phyloP scores from a whole-genome alignment of 1,140 invertebrate species.

The Sitobion miscanthi region DNA sequence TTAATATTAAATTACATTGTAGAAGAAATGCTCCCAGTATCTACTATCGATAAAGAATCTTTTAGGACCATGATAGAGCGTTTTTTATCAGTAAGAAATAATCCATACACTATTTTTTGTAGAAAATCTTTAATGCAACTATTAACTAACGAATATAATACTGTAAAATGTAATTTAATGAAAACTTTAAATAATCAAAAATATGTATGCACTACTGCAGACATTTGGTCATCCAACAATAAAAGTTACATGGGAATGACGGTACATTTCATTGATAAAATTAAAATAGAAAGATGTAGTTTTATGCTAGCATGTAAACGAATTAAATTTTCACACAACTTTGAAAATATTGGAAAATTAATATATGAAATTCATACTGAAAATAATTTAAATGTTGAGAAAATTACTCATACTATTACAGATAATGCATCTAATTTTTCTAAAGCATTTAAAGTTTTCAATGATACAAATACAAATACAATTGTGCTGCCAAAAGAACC shows the following conservation, averaged over 20 bases:
- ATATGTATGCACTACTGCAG: background rate
- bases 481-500: too few species aligned
- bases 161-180: background rate
- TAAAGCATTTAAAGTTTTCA: too few species aligned
- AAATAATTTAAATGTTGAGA: constrained; percentile 20
- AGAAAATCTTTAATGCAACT: constrained; percentile 4
- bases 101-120: background rate
- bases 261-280: background rate
- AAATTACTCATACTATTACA: background rate
- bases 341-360: constrained; percentile 26
- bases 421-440: constrained; percentile 13
- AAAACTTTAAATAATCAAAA: background rate
- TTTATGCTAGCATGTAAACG: background rate
- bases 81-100: constrained; percentile 15
- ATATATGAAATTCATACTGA: background rate
- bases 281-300: background rate
- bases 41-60: background rate
- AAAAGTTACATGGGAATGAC: constrained; percentile 27
- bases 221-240: constrained; percentile 18
- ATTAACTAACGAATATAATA: background rate
- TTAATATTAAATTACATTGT: background rate
- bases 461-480: too few species aligned
- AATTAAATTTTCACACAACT: background rate
- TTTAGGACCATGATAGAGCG: background rate
- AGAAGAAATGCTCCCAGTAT: constrained; percentile 8